Conservation (phyloP, 2,113 vertebrate species). For the Poicephalus meyeri region DNA sequence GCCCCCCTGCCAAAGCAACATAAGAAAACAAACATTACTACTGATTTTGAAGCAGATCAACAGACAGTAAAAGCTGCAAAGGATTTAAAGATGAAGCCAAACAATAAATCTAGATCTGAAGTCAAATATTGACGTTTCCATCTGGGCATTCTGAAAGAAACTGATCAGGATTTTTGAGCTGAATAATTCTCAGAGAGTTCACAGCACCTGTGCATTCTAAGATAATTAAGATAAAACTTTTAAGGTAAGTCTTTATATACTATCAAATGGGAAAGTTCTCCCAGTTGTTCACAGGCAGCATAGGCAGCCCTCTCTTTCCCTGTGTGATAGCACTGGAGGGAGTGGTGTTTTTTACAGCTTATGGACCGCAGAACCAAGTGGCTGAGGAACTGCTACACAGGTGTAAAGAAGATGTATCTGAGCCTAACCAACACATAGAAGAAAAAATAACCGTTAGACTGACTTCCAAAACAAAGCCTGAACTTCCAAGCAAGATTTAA, state of each 20-base stretch:
- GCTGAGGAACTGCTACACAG: background rate
- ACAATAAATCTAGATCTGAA: background rate
- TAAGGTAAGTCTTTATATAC: background rate
- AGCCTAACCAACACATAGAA: background rate
- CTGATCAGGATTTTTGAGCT: background rate
- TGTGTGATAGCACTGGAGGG: background rate
- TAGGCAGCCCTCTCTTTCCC: background rate
- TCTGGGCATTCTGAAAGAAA: background rate
- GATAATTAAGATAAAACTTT: background rate
- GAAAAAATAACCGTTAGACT: background rate
- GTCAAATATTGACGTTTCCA: background rate
- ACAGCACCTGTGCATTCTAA: background rate
- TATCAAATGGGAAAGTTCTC: background rate
- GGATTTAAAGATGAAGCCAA: background rate
- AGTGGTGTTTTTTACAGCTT: background rate
- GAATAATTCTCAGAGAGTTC: background rate
- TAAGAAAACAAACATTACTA: background rate
- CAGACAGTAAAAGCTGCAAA: background rate
- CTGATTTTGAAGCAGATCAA: background rate
- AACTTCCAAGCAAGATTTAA: background rate
- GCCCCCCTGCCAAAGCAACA: background rate
- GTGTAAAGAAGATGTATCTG: background rate
- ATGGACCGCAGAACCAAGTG: background rate
- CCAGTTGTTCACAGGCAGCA: background rate
- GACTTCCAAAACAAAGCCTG: background rate